Base-by-base conservation (phyloP, 2,797 vertebrate species). In the Micropoecilia bifurca region DNA sequence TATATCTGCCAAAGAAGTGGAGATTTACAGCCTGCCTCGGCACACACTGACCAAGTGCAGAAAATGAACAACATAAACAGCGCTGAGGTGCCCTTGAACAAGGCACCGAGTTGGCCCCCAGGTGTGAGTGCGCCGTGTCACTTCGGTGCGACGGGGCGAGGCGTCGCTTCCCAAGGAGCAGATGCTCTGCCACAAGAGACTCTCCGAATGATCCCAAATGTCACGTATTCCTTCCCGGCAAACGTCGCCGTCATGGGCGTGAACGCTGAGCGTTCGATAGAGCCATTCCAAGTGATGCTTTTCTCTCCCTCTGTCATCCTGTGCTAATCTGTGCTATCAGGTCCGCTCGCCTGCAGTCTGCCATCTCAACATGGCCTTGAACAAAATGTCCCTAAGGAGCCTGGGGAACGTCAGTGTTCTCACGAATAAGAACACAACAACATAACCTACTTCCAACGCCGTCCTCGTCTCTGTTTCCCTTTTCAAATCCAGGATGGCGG, bases 361-460 rank as follows among this genome's bases (percentile, higher is more conserved):
- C 90, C 87, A 90, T 89, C 91, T 89, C 80, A 81, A 82, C 77
- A 22, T 74, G 86, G 90, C 94, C 93, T 94, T 94, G 94, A 92
- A 94, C 92, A 92, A 90, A 93, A 91, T 90, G 93, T 93, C 93
- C 92, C 92, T 41, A 6, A 91, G 91, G 92, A 90, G 79, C 84
- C 28, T 22, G 76, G 77, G 84, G 88, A 93, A 94, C 87, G 86
- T 93, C 88, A 88, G 91, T 85, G 89, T 93, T 93, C 89, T 91
- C 84, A 84, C 84, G 87, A 92, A 91, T 74, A 86, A 89, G 88
- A 93, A 93, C 90, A 93, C 91, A 90, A 93, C 88, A 94, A 93
- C 89, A 94, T 91, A 93, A 93, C 92, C 92, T 92, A 93, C 91
- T 92, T 94, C 88, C 80, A 84, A 46, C 50, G 77, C 84, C 85